These are phyloP conservation scores for Callipepla squamata DNA, from an alignment of 2,113 vertebrate genomes.

Conservation along the genomic window DNA sequence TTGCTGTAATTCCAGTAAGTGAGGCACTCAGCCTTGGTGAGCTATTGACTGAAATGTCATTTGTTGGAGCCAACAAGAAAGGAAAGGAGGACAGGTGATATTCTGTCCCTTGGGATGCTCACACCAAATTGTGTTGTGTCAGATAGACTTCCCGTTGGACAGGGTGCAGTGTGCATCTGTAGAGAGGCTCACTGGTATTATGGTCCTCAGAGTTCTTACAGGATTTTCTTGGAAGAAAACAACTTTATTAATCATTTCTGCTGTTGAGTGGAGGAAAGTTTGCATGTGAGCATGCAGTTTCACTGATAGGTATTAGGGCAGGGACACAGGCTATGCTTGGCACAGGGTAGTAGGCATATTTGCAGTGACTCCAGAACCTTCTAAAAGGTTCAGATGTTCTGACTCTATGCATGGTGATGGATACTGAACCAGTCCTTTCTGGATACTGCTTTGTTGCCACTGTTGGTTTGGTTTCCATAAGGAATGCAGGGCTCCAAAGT, in stretches of 20 bases:
- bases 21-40: background rate
- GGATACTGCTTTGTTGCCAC: fast-evolving
- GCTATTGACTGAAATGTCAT: background rate
- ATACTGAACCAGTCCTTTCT: background rate
- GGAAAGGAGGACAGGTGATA: background rate
- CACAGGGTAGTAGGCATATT: background rate
- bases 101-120: fast-evolving
- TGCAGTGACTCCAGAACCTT: background rate
- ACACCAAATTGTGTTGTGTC: no score
- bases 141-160: fast-evolving
- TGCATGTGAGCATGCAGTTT: background rate
- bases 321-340: background rate
- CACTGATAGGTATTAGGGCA: background rate
- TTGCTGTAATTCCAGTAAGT: background rate
- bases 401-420: background rate
- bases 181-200: fast-evolving
- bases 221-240: background rate
- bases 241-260: background rate
- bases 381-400: background rate
- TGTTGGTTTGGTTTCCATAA: background rate
- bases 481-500: background rate
- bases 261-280: background rate
- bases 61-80: background rate
- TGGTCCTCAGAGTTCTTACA: background rate
- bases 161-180: fast-evolving